Base-by-base conservation (phyloP, 2,113 vertebrate genomes). In the Albula goreensis region DNA sequence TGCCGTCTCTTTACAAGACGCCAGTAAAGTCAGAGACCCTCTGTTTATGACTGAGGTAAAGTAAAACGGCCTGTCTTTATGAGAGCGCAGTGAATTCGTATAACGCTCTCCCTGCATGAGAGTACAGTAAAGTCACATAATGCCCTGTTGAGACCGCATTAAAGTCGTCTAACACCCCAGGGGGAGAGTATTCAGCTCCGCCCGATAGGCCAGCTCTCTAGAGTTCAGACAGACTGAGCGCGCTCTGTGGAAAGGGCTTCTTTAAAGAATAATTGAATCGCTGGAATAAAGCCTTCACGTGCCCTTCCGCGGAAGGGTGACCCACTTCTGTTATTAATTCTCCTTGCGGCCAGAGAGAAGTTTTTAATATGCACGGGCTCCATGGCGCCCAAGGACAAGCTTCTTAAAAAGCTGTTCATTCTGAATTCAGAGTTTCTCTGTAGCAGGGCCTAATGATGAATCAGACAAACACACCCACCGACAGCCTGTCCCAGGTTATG, bases 311-410 rank as follows among this genome's bases (percentile, higher is more conserved):
- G n/a, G 53, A 53, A 6, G 15, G 25, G 52, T n/a, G 25, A 88
- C 80, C 88, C 89, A 91, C 84, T 91, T 57, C 63, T 87, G 22
- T 94, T 91, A 94, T 93, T 94, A 96, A 96, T 94, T 96, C 95
- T 93, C 85, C 86, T 93, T 90, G 86, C 89, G 89, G 90, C 85
- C 82, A 85, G 87, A 90, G 87, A 19, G 80, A 87, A 86, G 82
- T 86, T 89, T 93, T 95, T 95, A 94, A 95, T 93, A 95, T 92
- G 88, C 88, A 93, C 85, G 87, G 89, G 93, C 90, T 92, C 89
- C 88, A n/a, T 88, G 78, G 15, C 81, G 90, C 91, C 95, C 93
- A 96, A 96, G 95, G 94, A 94, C 91, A 6, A 79, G 89, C 88
- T 87, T 19, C 17, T 90, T 83, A 91, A 93, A 91, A 90, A 89